Conservation (phyloP, 2,797 vertebrate genomes). For the Craterocephalus amniculus region DNA sequence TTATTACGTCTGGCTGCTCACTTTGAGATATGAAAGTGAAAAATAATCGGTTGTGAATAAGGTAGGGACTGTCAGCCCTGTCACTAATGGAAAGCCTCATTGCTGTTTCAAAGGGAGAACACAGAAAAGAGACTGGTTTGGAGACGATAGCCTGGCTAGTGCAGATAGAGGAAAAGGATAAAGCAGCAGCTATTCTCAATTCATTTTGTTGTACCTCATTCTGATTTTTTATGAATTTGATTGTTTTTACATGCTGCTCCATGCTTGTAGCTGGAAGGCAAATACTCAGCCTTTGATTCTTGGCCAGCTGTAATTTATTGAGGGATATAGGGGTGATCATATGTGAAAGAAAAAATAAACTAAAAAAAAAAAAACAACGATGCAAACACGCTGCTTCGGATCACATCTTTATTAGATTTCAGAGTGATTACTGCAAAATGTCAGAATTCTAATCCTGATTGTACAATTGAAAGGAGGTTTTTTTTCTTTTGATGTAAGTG, state of each 20-base stretch:
- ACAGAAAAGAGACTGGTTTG: constrained; percentile 29
- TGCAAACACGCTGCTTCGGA: not conserved
- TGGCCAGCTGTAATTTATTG: constrained; percentile 14
- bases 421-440: constrained; percentile 14
- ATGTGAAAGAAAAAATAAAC: not conserved
- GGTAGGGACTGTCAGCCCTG: constrained; percentile 50
- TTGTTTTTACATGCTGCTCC: not conserved
- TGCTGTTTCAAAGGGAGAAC: constrained; percentile 49
- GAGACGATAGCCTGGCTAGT: constrained; percentile 32
- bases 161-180: constrained; percentile 39
- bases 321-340: constrained; percentile 1
- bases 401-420: constrained; percentile 7
- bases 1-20: constrained; percentile 67
- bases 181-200: constrained; percentile 19
- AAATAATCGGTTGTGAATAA: constrained; percentile 56
- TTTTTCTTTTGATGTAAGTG: constrained; percentile 5
- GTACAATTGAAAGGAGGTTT: constrained; percentile 10
- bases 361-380: not conserved
- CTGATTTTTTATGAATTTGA: constrained; percentile 37
- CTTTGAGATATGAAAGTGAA: constrained; percentile 63
- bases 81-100: constrained; percentile 52
- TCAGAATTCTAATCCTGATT: not conserved
- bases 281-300: constrained; percentile 18
- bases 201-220: constrained; percentile 23
- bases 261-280: constrained; percentile 16